Evolutionary conservation across 2,797 vertebrate genomes (phyloP).

Genomic region (Echeneis naucrates): DNA sequence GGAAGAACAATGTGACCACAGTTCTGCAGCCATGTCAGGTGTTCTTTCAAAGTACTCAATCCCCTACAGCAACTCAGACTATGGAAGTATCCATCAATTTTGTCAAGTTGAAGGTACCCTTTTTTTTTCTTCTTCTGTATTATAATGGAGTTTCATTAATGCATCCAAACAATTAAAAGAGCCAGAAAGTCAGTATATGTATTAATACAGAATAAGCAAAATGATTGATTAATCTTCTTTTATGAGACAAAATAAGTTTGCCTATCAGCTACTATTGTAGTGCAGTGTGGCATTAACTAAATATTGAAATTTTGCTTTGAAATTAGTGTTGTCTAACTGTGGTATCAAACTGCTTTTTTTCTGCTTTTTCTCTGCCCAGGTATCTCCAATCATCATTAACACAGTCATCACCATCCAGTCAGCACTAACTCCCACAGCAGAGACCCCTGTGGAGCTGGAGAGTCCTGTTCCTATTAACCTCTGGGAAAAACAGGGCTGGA

Average conservation of each 20-base stretch:
- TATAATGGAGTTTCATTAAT: background rate
- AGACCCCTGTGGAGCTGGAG: slow-evolving; percentile 86
- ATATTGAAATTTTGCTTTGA: background rate
- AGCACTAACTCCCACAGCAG: slow-evolving; percentile 88
- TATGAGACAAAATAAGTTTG: no score
- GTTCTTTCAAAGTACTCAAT: slow-evolving; percentile 87
- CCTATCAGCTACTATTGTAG: no score
- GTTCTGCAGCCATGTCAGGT: slow-evolving; percentile 95
- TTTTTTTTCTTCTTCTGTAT: no score
- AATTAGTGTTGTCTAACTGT: background rate
- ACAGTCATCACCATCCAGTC: slow-evolving; percentile 97
- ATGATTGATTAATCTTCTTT: no score
- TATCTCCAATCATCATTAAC: slow-evolving; percentile 98
- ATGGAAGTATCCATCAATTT: slow-evolving; percentile 91
- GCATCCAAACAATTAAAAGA: background rate
- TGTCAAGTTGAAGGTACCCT: slow-evolving; percentile 91
- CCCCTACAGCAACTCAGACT: slow-evolving; percentile 82
- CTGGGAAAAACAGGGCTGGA: slow-evolving; percentile 90
- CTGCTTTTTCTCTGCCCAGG: slow-evolving; percentile 79
- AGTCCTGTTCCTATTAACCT: slow-evolving; percentile 87
- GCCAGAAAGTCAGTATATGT: background rate
- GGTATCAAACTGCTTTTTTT: background rate
- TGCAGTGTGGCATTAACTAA: no score
- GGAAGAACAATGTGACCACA: slow-evolving; percentile 90
- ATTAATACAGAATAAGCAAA: no score